Evolutionary conservation across 2,888 invertebrate species (phyloP).

Genomic region (Drosophila flavopinicola): DNA sequence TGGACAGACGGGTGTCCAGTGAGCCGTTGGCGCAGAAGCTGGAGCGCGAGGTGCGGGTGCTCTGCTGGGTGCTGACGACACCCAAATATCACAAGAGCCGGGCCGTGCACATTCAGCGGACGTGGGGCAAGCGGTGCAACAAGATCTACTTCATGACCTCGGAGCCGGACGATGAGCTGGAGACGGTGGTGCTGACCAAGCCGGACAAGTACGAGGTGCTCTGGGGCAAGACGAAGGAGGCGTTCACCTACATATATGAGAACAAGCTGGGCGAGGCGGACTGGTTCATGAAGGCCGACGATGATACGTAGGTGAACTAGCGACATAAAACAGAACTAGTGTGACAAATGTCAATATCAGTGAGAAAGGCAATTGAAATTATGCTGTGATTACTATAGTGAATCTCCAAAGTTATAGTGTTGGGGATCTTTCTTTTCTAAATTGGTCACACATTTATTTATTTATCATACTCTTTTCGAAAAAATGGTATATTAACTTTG

Average conservation of each 20-base stretch:
- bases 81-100: constrained; percentile 94
- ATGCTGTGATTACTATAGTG: no score
- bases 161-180: constrained; percentile 88
- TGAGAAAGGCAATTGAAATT: no score
- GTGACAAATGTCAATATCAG: not conserved
- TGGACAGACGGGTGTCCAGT: not conserved
- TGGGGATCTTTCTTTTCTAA: no score
- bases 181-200: constrained; percentile 90
- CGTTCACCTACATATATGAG: constrained; percentile 93
- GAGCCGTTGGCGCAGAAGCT: constrained; percentile 87
- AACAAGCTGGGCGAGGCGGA: constrained; percentile 93
- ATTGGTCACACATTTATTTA: no score
- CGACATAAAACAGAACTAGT: not conserved
- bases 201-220: constrained; percentile 93
- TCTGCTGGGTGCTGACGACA: constrained; percentile 98
- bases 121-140: constrained; percentile 97
- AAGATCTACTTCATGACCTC: constrained; percentile 94
- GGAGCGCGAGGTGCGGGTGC: constrained; percentile 90
- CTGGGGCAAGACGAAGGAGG: constrained; percentile 98
- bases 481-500: no score
- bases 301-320: constrained; percentile 93
- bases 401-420: no score
- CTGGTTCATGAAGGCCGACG: constrained; percentile 99
- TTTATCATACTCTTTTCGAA: no score
- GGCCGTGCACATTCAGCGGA: constrained; percentile 95